Evolutionary conservation across 2,888 invertebrate species (phyloP).

Genomic region (Leptinotarsa tumamoca): DNA sequence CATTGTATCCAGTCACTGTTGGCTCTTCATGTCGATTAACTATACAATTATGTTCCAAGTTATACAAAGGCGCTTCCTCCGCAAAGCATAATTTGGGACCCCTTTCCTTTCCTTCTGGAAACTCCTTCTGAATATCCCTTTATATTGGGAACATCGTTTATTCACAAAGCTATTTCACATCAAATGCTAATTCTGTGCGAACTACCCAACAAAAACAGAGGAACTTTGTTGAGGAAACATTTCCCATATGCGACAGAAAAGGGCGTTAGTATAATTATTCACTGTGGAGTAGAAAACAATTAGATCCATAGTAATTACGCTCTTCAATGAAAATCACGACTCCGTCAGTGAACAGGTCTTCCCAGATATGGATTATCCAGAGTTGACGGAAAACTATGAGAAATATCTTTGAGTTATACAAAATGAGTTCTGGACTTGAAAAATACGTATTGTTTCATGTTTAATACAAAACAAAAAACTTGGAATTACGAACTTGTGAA

Average conservation of each 20-base stretch:
- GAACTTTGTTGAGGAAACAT: slow-evolving; percentile 10
- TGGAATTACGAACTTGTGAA: no score
- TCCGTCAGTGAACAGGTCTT: no score
- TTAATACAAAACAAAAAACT: no score
- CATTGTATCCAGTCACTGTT: slow-evolving; percentile 21
- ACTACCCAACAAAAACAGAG: slow-evolving; percentile 14
- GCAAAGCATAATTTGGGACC: slow-evolving; percentile 34
- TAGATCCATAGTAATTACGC: no score
- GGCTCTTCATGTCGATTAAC: slow-evolving; percentile 36
- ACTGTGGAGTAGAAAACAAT: background rate
- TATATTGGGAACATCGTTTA: slow-evolving; percentile 37
- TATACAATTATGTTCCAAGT: slow-evolving; percentile 35
- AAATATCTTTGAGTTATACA: no score
- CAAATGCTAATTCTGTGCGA: slow-evolving; percentile 32
- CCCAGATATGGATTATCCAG: no score
- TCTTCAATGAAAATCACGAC: no score
- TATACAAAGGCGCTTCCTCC: slow-evolving; percentile 38
- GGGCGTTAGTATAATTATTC: background rate
- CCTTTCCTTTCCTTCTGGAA: slow-evolving; percentile 33
- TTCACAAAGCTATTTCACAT: slow-evolving; percentile 39
- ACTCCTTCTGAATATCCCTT: slow-evolving; percentile 40
- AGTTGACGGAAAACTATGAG: no score
- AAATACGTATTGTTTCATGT: no score
- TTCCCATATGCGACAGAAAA: slow-evolving; percentile 12
- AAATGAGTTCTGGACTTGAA: no score